Evolutionary conservation across 2,797 vertebrate genomes (phyloP).

Genomic region (Poecile montanus): DNA sequence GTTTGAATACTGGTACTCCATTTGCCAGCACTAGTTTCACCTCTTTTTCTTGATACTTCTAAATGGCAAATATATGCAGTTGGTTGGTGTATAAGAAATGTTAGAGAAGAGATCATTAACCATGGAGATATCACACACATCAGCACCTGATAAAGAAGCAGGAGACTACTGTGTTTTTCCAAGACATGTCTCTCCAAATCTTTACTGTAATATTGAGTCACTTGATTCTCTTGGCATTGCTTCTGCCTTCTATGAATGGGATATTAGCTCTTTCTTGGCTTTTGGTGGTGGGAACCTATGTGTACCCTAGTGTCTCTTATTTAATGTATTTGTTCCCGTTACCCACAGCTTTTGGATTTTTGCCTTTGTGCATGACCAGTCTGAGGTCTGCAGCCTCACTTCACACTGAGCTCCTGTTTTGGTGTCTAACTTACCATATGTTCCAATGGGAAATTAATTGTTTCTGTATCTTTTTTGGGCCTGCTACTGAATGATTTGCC

Average conservation of each 20-base stretch:
- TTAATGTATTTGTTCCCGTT: neutral
- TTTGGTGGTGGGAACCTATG: neutral
- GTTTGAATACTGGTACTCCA: neutral
- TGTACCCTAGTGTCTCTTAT: neutral
- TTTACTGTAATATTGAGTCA: neutral
- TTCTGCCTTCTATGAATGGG: neutral
- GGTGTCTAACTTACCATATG: neutral
- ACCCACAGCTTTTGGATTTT: neutral
- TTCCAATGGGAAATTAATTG: slow-evolving; percentile 32
- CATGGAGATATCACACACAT: neutral
- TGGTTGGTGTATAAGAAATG: neutral
- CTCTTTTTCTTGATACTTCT: neutral
- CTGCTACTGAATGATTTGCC: neutral
- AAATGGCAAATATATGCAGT: neutral
- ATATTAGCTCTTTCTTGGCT: neutral
- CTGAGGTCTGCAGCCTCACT: neutral
- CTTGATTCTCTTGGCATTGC: neutral
- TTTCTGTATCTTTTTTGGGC: neutral
- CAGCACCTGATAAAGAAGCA: neutral
- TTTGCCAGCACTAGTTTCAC: neutral
- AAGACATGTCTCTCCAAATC: neutral
- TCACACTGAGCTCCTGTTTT: neutral
- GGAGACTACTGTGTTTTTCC: neutral
- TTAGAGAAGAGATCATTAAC: neutral
- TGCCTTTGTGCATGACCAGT: neutral